phyloP scores from a whole-genome alignment of 64 coral and sea anemone genomes.

The Trachythela sp. region DNA sequence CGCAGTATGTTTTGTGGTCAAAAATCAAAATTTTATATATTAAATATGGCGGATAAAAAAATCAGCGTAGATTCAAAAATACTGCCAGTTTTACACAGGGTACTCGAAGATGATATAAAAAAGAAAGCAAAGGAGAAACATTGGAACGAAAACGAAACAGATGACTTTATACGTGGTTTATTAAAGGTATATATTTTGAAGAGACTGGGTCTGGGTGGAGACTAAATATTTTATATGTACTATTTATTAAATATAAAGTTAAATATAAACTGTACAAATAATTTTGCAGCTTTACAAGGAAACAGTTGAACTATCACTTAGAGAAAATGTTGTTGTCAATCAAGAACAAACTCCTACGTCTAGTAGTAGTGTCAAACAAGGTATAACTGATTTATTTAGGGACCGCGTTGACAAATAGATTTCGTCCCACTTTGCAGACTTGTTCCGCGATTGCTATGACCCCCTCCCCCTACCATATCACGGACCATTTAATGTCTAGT shows the following conservation, averaged over 20 bases:
- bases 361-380: slow-evolving; percentile 6
- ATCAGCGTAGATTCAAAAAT: slow-evolving; percentile 40
- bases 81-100: slow-evolving; percentile 53
- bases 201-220: not conserved
- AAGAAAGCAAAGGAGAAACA: slow-evolving; percentile 30
- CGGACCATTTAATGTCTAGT: too few species aligned
- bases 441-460: too few species aligned
- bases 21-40: slow-evolving; percentile 58
- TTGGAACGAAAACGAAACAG: slow-evolving; percentile 51
- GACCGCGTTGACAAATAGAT: not conserved
- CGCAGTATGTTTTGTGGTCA: too few species aligned
- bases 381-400: not conserved
- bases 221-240: not conserved
- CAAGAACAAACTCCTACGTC: not conserved
- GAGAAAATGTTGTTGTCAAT: slow-evolving; percentile 23
- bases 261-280: not conserved
- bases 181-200: slow-evolving; percentile 53
- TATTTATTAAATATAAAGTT: not conserved
- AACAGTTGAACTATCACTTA: slow-evolving; percentile 60
- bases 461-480: too few species aligned
- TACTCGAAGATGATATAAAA: slow-evolving; percentile 57
- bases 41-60: slow-evolving; percentile 86
- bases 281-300: slow-evolving; percentile 73
- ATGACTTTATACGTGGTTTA: slow-evolving; percentile 54
- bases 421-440: too few species aligned